Base-by-base conservation (phyloP, 2,113 vertebrate species). In the Lycaon pictus region DNA sequence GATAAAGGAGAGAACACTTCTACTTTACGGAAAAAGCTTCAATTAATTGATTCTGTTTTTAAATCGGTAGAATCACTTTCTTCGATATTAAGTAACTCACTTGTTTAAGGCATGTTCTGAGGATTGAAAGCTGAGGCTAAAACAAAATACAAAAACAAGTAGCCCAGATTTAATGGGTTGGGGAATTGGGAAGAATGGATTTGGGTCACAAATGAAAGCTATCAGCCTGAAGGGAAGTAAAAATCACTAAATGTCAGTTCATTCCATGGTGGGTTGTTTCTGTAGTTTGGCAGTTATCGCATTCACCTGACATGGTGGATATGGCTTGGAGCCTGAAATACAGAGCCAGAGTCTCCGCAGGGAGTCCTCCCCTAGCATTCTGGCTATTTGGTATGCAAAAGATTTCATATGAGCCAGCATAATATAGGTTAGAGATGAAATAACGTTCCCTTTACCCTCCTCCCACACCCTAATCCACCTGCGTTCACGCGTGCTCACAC, bases 151-250 rank as follows among this genome's bases (percentile, higher is more conserved):
- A 83, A 85, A 77, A 96, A 67, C 15, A 16, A 83, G 27, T 32
- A n/a, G 23, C 35, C 67, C 37, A 79, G 67, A 60, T 51, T 83
- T 79, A 87, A 72, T 43, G 56, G 80, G 5, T 43, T 60, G 13
- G 11, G 35, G 56, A 90, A 88, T 56, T 67, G 22, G 37, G 29
- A 88, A 92, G 69, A 74, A n/a, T 32, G 43, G 13, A 88, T 93
- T 96, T 88, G 17, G 35, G 65, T 93, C 56, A 62, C 81, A 90
- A 84, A 74, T 72, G 62, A 79, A 62, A 97, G 62, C 60, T 22
- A 55, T 67, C 63, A 82, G 15, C 37, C 9, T 58, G 32, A 58
- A 71, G 58, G 62, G 35, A 90, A 69, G 53, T 82, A 43, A 94
- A 74, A 94, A 51, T 76, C 53, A 56, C 65, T 81, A 51, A 63